Base-by-base conservation (phyloP, 2,797 vertebrate species). In the Notolabrus celidotus region DNA sequence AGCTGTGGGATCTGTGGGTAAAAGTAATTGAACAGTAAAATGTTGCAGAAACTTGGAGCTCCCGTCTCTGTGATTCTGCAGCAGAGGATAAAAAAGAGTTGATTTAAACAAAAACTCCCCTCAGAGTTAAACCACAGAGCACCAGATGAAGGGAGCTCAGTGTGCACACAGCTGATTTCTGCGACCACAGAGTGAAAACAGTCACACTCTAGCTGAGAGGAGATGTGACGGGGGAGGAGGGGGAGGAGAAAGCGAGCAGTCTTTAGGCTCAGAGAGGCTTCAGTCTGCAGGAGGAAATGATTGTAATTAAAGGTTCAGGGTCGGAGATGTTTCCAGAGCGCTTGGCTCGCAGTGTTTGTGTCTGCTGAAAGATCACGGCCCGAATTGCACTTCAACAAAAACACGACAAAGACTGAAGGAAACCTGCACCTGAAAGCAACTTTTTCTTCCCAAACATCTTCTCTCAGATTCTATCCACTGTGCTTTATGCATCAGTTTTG, bases 231-330 rank as follows among this genome's bases (percentile, higher is more conserved):
- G 20, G 20, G 52, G 51, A 52, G 7, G 54, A 2, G 23, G 41
- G 10, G 17, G 1, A 20, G 71, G 31, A 73, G 74, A 75, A 67
- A 27, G 63, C 76, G 22, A 39, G 65, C 72, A 63, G 64, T 65
- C 69, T 65, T 29, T 17, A 20, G 52, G 27, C 57, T 70, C 61
- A 50, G 34, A 71, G 58, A 39, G 45, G 54, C 70, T 66, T 65
- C 3, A 55, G 67, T 62, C 63, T 51, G 51, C 0, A 0, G 62
- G 15, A 70, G 79, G 79, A 76, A 79, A 60, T 29, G 41, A 58
- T 76, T 70, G 65, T 67, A 67, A 79, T 79, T 70, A 76, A 76
- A 55, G 65, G 25, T 42, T 60, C 65, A 62, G 77, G 63, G 60
- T 64, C 45, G 14, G 10, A 63, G 53, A 45, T 47, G 31, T 70